These are phyloP conservation scores for Choloepus hoffmanni DNA, from an alignment of 2,113 vertebrate genomes.

Conservation along the genomic window DNA sequence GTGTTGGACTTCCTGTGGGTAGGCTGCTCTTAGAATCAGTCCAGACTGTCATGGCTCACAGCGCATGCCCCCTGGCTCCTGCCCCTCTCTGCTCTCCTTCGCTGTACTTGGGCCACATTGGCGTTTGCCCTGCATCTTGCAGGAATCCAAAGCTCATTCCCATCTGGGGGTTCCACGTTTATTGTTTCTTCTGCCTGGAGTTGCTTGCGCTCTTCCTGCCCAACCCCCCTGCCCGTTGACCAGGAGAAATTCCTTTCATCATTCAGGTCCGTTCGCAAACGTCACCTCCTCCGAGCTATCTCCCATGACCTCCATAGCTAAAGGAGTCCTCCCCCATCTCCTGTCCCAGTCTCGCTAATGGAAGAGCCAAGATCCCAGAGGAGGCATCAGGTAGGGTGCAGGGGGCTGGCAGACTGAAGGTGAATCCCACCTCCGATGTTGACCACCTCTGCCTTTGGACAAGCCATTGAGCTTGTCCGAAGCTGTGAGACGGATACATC, in stretches of 20 bases:
- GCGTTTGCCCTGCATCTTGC: neutral
- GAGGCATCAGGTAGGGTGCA: neutral
- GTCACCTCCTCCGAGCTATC: neutral
- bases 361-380: neutral
- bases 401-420: neutral
- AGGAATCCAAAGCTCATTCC: neutral
- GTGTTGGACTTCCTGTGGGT: neutral
- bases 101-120: neutral
- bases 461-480: neutral
- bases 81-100: neutral
- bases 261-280: neutral
- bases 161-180: neutral
- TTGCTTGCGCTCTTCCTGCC: no score
- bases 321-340: neutral
- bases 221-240: no score
- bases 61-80: neutral
- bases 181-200: neutral
- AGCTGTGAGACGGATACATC: neutral
- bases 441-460: neutral
- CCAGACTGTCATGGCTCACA: rapidly evolving
- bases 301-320: rapidly evolving
- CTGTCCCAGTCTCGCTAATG: neutral
- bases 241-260: neutral
- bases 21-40: rapidly evolving
- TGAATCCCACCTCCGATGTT: no score